Evolutionary conservation across 2,888 invertebrate species (phyloP), one percentile per base, ranked within the genome.

Genomic region (Periphyllus acericola): DNA sequence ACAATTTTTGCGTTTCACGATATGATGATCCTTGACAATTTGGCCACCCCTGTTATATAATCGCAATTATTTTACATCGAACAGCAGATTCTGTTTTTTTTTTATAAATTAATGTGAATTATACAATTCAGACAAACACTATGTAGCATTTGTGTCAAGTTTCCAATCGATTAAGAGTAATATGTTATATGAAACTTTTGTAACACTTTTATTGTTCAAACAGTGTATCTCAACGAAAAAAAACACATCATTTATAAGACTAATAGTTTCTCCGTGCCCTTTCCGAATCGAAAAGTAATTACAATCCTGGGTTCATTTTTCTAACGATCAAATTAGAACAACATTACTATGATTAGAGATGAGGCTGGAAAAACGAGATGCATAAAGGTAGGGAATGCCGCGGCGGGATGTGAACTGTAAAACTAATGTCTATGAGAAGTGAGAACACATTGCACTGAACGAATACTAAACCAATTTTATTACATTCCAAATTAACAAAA

Each of bases 371-470:
- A 79, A 79, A 36, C 3, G 25, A 19, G n/a, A 6, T 40, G n/a
- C 34, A 55, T 25, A 25, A 14, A 34, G 25, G 9, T 8, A 1
- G n/a, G 14, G 21, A 25, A 55, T 19, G 29, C 3, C 66, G 4
- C 34, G n/a, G 25, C 34, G 17, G 29, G 6, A 79, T 25, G 40
- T 40, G 46, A n/a, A 60, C 36, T 66, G n/a, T 40, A 66, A 68
- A 81, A 81, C 80, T 81, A 29, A 81, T 68, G 81, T 81, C 29
- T 29, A 32, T 21, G 46, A 46, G 19, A 81, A 81, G 32, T 21
- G 46, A 46, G 19, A 81, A 81, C 25, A 81, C 81, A 40, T 29
- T 25, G 29, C 6, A 25, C 21, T 9, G 71, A 46, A 81, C 68
- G 81, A 21, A 80, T 40, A 46, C 36, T 40, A 81, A 68, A 46